A percentile compares a stretch with the other conserved stretches of the same genome.
phyloP scores from a whole-genome alignment of 2,113 vertebrate species.

The Pseudonaja textilis region DNA sequence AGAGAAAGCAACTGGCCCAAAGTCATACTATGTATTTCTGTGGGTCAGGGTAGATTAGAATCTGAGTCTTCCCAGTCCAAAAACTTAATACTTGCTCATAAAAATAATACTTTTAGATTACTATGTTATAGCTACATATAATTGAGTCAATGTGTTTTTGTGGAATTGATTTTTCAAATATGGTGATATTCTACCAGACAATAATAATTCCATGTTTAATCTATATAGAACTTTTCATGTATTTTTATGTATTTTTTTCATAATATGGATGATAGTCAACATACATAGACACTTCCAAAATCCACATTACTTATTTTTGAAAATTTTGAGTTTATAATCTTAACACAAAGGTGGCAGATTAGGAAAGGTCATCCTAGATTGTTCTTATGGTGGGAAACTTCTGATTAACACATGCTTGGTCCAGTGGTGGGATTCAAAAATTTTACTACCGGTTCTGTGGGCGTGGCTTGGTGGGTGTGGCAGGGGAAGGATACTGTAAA shows the following conservation, averaged over 20 bases:
- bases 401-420: neutral
- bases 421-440: neutral
- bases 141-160: constrained; percentile 8
- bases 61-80: neutral
- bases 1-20: neutral
- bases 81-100: neutral
- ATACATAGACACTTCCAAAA: neutral
- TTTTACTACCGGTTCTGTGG: too few species aligned
- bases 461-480: too few species aligned
- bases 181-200: neutral
- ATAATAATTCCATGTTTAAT: neutral
- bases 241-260: neutral
- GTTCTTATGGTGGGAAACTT: neutral
- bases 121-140: neutral
- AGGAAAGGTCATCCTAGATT: neutral
- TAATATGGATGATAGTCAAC: neutral
- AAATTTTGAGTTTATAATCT: neutral
- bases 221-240: neutral
- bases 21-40: neutral
- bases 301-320: neutral
- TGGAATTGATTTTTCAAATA: neutral
- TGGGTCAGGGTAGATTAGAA: neutral
- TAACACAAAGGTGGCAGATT: neutral
- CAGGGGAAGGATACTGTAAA: too few species aligned
- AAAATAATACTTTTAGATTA: neutral